Percentiles rank a stretch among this genome's conserved stretches.
Conservation (phyloP, 2,888 invertebrate genomes). For the Smittia sp. region DNA sequence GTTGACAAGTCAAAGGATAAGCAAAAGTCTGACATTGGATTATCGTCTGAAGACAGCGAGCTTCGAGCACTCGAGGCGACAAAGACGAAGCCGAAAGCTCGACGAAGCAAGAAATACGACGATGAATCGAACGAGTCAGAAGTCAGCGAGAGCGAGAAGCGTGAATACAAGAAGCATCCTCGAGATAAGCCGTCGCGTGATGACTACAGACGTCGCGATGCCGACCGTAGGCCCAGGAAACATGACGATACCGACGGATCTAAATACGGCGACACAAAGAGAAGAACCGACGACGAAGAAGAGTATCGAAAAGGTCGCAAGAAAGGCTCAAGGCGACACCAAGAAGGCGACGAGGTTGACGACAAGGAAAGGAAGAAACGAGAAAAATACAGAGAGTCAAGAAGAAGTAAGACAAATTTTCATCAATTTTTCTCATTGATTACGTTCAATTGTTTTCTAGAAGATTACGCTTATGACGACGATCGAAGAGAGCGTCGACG, state of each 20-base stretch:
- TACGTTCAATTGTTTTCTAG: constrained; percentile 14
- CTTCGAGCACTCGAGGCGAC: constrained; percentile 35
- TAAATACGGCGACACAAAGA: constrained; percentile 47
- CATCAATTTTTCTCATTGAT: too few relatives aligned
- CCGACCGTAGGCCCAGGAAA: constrained; percentile 43
- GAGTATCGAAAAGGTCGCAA: neutral
- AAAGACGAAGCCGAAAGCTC: neutral
- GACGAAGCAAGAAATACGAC: constrained; percentile 29
- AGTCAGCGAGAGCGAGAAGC: neutral
- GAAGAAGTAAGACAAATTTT: constrained; percentile 29
- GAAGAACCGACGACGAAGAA: constrained; percentile 33
- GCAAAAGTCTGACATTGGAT: neutral
- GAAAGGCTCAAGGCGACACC: constrained; percentile 4
- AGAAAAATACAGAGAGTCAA: neutral
- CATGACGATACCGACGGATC: constrained; percentile 46
- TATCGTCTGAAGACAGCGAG: constrained; percentile 34
- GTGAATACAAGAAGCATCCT: constrained; percentile 7
- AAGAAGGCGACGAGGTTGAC: constrained; percentile 45
- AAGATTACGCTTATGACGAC: constrained; percentile 31
- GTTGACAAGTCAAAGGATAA: constrained; percentile 48
- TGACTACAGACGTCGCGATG: constrained; percentile 42
- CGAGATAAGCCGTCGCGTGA: constrained; percentile 46
- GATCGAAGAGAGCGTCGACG: constrained; percentile 25
- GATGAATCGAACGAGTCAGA: constrained; percentile 32
- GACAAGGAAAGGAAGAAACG: constrained; percentile 18